Conservation (phyloP, 35 echinoderm and acorn worm species). For the Amphiura filiformis region DNA sequence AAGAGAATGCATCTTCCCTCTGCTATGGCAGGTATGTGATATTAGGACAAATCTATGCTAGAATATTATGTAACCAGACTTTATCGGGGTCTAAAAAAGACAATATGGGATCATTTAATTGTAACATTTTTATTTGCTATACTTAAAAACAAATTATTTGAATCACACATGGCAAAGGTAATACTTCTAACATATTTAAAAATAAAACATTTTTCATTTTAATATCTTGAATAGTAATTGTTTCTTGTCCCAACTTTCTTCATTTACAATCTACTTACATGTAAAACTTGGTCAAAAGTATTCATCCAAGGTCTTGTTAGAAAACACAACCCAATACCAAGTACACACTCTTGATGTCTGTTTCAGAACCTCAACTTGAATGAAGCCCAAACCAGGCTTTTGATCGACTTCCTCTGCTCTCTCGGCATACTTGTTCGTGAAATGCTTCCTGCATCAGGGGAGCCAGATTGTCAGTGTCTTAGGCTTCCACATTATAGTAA, state of each 20-base stretch:
- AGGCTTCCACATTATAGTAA: conserved; percentile 49
- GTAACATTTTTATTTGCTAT: not conserved
- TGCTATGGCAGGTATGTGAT: conserved; percentile 91
- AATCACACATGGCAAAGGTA: no score
- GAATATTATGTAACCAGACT: not conserved
- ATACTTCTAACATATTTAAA: no score
- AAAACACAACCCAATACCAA: no score
- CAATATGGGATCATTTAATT: not conserved
- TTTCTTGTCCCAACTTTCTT: no score
- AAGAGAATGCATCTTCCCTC: conserved; percentile 78
- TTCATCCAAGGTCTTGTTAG: no score
- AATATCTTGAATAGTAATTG: no score
- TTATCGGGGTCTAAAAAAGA: not conserved
- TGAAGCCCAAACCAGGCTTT: conserved; percentile 47
- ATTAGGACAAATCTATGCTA: not conserved
- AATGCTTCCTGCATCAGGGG: not conserved
- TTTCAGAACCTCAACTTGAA: conserved; percentile 61
- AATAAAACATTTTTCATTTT: no score
- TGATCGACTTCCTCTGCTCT: conserved; percentile 49
- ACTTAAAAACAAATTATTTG: not conserved
- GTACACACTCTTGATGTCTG: no score
- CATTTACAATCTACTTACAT: no score
- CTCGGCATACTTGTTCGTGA: conserved; percentile 49
- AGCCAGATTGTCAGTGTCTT: conserved; percentile 33
- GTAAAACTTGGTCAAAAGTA: no score